Percentiles rank a stretch among this genome's conserved stretches.
Conservation (phyloP, 64 coral and sea anemone genomes). For the Pachyseris speciosa region DNA sequence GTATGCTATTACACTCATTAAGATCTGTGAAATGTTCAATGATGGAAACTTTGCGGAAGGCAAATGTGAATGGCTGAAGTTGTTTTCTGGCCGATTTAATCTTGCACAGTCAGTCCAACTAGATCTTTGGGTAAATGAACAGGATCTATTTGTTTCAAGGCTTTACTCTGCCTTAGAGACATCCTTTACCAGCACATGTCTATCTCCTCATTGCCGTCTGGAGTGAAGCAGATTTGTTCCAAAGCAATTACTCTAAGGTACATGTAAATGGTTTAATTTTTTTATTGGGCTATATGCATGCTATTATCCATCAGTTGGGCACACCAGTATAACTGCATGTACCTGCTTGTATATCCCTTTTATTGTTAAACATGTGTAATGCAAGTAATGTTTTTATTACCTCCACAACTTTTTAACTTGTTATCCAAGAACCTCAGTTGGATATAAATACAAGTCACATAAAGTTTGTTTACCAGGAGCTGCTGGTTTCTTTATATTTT, state of each 20-base stretch:
- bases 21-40: slow-evolving; percentile 31
- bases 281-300: slow-evolving; percentile 52
- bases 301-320: slow-evolving; percentile 20
- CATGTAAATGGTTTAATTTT: slow-evolving; percentile 6
- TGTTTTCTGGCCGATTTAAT: slow-evolving; percentile 44
- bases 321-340: background rate
- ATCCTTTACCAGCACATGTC: slow-evolving; percentile 35
- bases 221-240: slow-evolving; percentile 53
- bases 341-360: slow-evolving; percentile 35
- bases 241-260: slow-evolving; percentile 54
- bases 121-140: slow-evolving; percentile 49
- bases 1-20: slow-evolving; percentile 19
- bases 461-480: slow-evolving; percentile 22
- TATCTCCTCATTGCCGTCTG: slow-evolving; percentile 55
- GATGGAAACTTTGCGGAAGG: slow-evolving; percentile 23
- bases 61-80: slow-evolving; percentile 31
- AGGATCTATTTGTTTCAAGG: slow-evolving; percentile 52
- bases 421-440: slow-evolving; percentile 41
- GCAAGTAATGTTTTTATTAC: slow-evolving; percentile 35
- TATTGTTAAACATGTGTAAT: slow-evolving; percentile 36
- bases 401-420: slow-evolving; percentile 54
- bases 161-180: slow-evolving; percentile 46
- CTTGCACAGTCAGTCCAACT: background rate
- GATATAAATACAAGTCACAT: slow-evolving; percentile 56
- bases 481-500: slow-evolving; percentile 10